These are phyloP conservation scores for Poeciliopsis retropinna DNA, from an alignment of 2,113 vertebrate species.

Conservation along the genomic window DNA sequence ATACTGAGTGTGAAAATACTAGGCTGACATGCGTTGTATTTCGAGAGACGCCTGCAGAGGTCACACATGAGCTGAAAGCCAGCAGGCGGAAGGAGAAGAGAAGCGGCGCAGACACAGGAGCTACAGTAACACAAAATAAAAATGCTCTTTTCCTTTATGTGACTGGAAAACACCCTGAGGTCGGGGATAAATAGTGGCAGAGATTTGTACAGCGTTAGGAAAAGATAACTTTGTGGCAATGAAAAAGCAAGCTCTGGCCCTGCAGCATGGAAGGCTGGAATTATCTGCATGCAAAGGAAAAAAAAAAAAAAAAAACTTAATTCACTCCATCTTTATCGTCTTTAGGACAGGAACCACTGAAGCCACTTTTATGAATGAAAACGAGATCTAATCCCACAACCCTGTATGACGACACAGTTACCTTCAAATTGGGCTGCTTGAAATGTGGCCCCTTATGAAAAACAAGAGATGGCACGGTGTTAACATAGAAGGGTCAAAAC, in stretches of 20 bases:
- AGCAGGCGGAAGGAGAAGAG: slow-evolving; percentile 20
- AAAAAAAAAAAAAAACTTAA: too few species aligned
- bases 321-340: neutral
- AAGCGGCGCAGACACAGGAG: neutral
- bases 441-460: too few species aligned
- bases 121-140: neutral
- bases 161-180: neutral
- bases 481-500: neutral
- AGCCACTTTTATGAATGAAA: neutral
- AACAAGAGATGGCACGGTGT: too few species aligned
- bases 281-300: neutral
- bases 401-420: neutral
- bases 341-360: neutral
- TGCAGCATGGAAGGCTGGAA: neutral
- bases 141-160: too few species aligned
- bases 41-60: slow-evolving; percentile 61
- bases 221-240: neutral
- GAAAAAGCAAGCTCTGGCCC: neutral
- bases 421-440: neutral
- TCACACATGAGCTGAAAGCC: slow-evolving; percentile 61
- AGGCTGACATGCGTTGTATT: slow-evolving; percentile 9
- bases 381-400: neutral
- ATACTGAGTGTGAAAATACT: too few species aligned
- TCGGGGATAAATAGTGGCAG: neutral
- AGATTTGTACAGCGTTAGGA: neutral